Conservation (phyloP, 1,140 invertebrate species). For the Venustaconcha ellipsiformis region DNA sequence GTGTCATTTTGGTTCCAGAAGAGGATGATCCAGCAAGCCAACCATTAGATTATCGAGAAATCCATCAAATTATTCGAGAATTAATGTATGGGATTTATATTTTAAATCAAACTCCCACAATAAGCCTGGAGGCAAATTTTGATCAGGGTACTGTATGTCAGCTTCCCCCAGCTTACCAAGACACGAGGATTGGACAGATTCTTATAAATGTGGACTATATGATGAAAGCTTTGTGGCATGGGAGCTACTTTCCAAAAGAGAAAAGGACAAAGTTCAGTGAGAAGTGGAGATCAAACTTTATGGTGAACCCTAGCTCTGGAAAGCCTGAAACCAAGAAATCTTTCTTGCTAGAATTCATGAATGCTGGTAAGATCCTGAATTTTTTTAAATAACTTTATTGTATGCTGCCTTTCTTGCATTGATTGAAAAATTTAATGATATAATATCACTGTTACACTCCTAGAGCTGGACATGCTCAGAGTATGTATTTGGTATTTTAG, state of each 20-base stretch:
- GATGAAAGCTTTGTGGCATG: conserved; percentile 69
- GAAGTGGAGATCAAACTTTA: conserved; percentile 64
- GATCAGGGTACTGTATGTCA: conserved; percentile 64
- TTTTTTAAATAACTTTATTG: neutral
- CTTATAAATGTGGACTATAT: conserved; percentile 67
- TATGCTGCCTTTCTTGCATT: neutral
- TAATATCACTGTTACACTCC: no score
- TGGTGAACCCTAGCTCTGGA: conserved; percentile 58
- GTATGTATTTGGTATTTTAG: no score
- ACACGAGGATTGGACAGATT: conserved; percentile 65
- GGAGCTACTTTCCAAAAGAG: conserved; percentile 66
- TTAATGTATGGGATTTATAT: conserved; percentile 67
- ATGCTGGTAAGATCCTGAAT: conserved; percentile 54
- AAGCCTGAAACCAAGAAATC: conserved; percentile 65
- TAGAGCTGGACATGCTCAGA: no score
- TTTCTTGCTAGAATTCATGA: conserved; percentile 63
- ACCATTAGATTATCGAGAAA: conserved; percentile 53
- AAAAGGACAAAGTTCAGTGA: conserved; percentile 68
- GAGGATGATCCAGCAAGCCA: conserved; percentile 19
- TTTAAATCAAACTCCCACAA: conserved; percentile 64
- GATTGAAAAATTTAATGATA: no score
- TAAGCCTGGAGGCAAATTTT: conserved; percentile 66
- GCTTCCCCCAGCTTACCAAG: conserved; percentile 66
- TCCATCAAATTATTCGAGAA: conserved; percentile 68
- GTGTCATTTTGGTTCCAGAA: conserved; percentile 43